Percentiles rank a stretch among this genome's conserved stretches.
phyloP scores from a whole-genome alignment of 1,140 invertebrate genomes.

The Neotoxoptera formosana region DNA sequence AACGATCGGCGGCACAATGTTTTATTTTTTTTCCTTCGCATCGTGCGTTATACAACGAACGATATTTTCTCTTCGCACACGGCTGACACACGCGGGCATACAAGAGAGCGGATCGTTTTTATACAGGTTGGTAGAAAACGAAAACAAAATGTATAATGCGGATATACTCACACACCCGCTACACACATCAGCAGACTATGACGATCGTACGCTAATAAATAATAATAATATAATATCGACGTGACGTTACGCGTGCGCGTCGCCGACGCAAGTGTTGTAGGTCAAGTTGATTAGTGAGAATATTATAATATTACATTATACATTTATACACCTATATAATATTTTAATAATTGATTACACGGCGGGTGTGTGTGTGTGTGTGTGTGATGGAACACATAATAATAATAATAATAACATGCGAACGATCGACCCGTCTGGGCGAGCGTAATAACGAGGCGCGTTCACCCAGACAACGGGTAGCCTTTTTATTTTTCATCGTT shows the following conservation, averaged over 20 bases:
- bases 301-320: neutral
- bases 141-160: neutral
- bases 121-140: neutral
- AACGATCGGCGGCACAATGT: neutral
- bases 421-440: neutral
- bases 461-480: neutral
- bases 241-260: neutral
- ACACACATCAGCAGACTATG: neutral
- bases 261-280: neutral
- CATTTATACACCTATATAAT: neutral
- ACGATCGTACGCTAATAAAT: neutral
- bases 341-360: conserved; percentile 1
- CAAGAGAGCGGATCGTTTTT: neutral
- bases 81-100: neutral
- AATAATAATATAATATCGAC: neutral
- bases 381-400: neutral
- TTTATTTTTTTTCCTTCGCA: neutral
- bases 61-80: conserved; percentile 9
- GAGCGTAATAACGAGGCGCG: neutral
- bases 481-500: neutral
- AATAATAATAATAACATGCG: neutral
- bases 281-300: conserved; percentile 33
- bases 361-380: neutral
- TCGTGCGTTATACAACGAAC: neutral
- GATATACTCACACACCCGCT: neutral